Evolutionary conservation across 2,113 vertebrate species (phyloP).

Genomic region (Sturnus vulgaris): DNA sequence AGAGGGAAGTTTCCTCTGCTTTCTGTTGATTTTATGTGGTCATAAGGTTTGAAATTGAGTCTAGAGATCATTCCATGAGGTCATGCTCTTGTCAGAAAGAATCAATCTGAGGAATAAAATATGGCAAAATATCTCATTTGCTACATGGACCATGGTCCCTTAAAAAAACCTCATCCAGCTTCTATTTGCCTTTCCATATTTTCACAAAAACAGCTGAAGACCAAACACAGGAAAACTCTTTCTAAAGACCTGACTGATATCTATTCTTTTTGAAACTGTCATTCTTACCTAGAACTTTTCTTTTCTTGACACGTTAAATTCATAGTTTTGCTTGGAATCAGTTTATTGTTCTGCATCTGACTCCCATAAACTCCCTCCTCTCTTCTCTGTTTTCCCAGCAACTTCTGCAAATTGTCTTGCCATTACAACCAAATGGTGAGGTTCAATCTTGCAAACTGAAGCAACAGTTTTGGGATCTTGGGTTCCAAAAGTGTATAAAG

Average conservation of each 20-base stretch:
- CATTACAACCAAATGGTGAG: neutral
- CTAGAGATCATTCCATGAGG: neutral
- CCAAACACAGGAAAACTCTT: neutral
- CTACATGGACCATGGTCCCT: neutral
- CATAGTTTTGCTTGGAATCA: neutral
- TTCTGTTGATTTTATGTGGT: neutral
- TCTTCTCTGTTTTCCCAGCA: neutral
- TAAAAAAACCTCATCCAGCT: neutral
- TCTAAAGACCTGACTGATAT: neutral
- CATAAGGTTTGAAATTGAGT: neutral
- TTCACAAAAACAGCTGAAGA: neutral
- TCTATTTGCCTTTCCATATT: neutral
- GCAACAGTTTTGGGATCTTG: neutral
- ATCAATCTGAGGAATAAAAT: neutral
- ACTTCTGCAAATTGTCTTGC: neutral
- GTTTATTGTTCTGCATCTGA: neutral
- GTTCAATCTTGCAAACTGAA: neutral
- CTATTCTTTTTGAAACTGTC: neutral
- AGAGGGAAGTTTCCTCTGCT: neutral
- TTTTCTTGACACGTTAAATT: neutral
- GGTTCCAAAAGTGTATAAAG: accelerated
- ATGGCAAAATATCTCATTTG: neutral
- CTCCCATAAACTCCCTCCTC: neutral
- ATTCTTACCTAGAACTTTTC: neutral
- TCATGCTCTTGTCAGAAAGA: neutral